Base-by-base conservation (phyloP, 2,797 vertebrate species). In the Crenuchus spilurus region DNA sequence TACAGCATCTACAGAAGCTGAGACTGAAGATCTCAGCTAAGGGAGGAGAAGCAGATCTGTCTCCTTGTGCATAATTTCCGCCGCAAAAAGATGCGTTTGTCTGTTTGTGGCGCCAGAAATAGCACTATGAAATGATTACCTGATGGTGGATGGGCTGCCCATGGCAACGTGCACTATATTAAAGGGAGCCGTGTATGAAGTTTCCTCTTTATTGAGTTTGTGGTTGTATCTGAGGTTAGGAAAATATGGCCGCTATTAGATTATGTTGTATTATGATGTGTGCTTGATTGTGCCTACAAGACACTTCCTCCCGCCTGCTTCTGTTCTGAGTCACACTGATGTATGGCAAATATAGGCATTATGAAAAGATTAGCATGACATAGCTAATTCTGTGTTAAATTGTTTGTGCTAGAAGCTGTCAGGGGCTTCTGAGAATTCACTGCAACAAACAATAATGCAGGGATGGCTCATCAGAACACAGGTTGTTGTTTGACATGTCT, bases 121-220 rank as follows among this genome's bases (percentile, higher is more conserved):
- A 83, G 77, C 22, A 41, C 42, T 67, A 22, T 67, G 58, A 81
- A 76, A 51, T 46, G 61, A 79, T 79, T 77, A 73, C 72, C 54
- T 80, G 77, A 72, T 75, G 65, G 65, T 71, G 39, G 61, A 71
- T 74, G 39, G 60, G 60, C 65, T 77, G 79, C 82, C 72, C 24
- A 49, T 79, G 72, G 82, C 82, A 77, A 73, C 20, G 31, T 28
- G 11, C 9, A 35, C 74, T 77, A 76, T 77, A 79, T 79, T 81
- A 82, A 82, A 82, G 80, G 73, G 41, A 82, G 74, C 61, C 16
- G 26, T 62, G 74, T 76, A 76, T 76, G 60, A 77, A 77, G 80
- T 77, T 79, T 79, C 68, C 65, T 51, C 63, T 77, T 64, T 79
- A 82, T 82, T 79, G 63, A 69, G 77, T 79, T 82, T 82, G 74